These are phyloP conservation scores for Lateolabrax maculatus DNA, from an alignment of 2,797 vertebrate genomes.

Conservation along the genomic window DNA sequence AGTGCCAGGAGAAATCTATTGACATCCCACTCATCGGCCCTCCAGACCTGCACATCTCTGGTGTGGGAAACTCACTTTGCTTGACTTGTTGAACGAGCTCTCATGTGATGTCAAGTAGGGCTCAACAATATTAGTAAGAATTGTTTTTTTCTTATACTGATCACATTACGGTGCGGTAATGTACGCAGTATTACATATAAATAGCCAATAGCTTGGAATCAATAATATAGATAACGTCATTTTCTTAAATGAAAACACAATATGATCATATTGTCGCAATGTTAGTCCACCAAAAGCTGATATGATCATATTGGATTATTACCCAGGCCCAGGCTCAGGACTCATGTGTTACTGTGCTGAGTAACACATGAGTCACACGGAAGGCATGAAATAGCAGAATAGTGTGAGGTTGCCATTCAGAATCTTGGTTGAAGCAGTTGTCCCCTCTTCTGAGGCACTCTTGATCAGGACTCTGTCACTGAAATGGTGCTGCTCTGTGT, in stretches of 20 bases:
- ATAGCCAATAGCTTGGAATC: not conserved
- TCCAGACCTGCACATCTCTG: slow-evolving; percentile 18
- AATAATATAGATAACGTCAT: not conserved
- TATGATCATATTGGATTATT: not conserved
- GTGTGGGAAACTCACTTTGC: slow-evolving; percentile 17
- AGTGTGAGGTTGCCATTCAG: not conserved
- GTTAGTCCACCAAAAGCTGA: not conserved
- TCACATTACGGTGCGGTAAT: not conserved
- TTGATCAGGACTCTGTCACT: slow-evolving; percentile 6
- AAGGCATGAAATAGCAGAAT: not conserved
- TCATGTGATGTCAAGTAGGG: not conserved
- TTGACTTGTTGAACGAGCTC: slow-evolving; percentile 38
- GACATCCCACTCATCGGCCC: slow-evolving; percentile 40
- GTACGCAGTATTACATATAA: not conserved
- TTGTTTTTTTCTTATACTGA: not conserved
- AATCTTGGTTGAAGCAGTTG: slow-evolving; percentile 1
- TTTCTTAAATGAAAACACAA: not conserved
- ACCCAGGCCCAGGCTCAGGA: not conserved
- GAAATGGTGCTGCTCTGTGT: slow-evolving; percentile 3
- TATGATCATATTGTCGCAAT: not conserved
- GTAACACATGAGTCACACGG: not conserved
- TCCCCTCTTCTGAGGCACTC: slow-evolving; percentile 12
- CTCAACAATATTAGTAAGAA: not conserved
- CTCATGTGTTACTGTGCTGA: not conserved
- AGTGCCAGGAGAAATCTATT: slow-evolving; percentile 39